Conservation (phyloP, 2,797 vertebrate species). For the Danio choprae region DNA sequence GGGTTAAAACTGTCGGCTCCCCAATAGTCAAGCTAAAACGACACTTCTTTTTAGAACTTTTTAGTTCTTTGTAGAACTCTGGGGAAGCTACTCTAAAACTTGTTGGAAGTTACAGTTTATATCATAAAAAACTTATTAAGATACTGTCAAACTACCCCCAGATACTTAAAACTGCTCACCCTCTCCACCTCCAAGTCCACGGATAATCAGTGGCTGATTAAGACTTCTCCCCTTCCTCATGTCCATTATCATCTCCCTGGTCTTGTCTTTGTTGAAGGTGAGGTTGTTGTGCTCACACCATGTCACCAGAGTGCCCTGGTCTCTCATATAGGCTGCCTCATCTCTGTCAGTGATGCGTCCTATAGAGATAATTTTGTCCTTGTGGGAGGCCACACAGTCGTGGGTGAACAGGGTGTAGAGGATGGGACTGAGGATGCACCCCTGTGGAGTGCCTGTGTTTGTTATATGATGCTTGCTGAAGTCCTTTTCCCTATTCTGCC, state of each 20-base stretch:
- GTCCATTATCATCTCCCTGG: not conserved
- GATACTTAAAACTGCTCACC: not conserved
- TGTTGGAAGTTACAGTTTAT: too few relatives aligned
- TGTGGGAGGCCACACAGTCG: not conserved
- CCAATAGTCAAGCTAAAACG: too few relatives aligned
- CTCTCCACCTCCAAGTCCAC: not conserved
- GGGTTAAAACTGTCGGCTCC: too few relatives aligned
- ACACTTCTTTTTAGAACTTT: too few relatives aligned
- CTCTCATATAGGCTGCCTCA: not conserved
- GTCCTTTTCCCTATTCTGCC: not conserved
- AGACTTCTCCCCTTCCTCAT: not conserved
- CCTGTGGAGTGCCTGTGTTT: not conserved
- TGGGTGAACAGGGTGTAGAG: conserved; percentile 19
- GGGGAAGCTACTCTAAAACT: too few relatives aligned
- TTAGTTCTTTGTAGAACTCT: too few relatives aligned
- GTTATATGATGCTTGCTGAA: not conserved
- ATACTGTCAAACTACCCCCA: not conserved
- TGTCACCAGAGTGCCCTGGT: too few relatives aligned
- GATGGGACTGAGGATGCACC: not conserved
- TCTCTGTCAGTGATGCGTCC: not conserved
- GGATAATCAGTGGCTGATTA: not conserved
- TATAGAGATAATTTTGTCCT: conserved; percentile 5
- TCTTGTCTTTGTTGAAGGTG: not conserved
- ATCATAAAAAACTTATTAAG: too few relatives aligned
- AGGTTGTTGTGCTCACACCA: not conserved